A percentile compares a stretch with the other conserved stretches of the same genome.
These are phyloP conservation scores for Aporophyla lueneburgensis DNA, from an alignment of 2,888 invertebrate genomes.

Conservation along the genomic window DNA sequence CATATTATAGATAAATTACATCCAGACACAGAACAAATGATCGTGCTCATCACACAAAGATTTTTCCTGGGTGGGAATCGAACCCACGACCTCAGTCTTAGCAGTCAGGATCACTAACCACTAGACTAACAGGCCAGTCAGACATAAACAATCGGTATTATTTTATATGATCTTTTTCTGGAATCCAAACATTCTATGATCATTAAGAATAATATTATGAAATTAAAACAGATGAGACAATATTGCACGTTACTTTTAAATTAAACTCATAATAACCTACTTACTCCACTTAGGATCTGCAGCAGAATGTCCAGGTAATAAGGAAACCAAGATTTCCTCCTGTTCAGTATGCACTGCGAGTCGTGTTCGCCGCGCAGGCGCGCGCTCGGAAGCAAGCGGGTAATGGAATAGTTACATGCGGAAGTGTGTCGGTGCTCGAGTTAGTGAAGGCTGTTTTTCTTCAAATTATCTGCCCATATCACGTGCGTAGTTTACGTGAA, in stretches of 20 bases:
- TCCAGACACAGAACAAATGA: too few relatives aligned
- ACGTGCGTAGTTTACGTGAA: conserved; percentile 52
- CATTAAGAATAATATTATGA: not conserved
- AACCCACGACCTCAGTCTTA: too few relatives aligned
- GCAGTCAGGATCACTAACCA: too few relatives aligned
- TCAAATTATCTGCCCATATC: conserved; percentile 60
- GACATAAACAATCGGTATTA: not conserved
- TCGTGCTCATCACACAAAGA: too few relatives aligned
- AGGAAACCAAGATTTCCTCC: conserved; percentile 60
- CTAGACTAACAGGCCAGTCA: too few relatives aligned
- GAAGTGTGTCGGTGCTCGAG: conserved; percentile 39
- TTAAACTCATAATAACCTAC: conserved; percentile 18
- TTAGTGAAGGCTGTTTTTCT: conserved; percentile 56
- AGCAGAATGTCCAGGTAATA: conserved; percentile 50
- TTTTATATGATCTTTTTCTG: not conserved
- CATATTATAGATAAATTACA: too few relatives aligned
- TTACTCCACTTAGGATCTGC: conserved; percentile 30
- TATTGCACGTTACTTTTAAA: not conserved
- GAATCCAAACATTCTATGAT: not conserved
- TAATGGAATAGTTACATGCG: conserved; percentile 56
- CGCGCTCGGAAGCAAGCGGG: conserved; percentile 39
- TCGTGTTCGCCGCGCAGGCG: conserved; percentile 40
- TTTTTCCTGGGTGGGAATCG: too few relatives aligned
- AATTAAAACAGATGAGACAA: not conserved
- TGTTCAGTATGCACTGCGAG: conserved; percentile 68